Percentiles rank a stretch among this genome's conserved stretches.
phyloP scores from a whole-genome alignment of 1,140 invertebrate species.

The Temnothorax nylanderi region DNA sequence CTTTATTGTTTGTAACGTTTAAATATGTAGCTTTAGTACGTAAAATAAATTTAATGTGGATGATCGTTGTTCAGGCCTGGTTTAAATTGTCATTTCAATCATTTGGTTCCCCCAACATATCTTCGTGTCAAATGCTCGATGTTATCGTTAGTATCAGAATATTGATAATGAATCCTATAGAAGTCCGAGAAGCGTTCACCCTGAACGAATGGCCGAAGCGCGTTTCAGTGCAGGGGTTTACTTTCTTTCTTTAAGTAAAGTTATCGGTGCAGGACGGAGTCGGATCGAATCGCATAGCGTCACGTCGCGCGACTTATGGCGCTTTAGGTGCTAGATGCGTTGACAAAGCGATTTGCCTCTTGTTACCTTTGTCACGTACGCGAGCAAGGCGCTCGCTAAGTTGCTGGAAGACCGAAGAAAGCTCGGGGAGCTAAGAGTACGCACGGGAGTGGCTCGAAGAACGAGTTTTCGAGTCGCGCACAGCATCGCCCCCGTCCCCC shows the following conservation, averaged over 20 bases:
- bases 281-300: conserved; percentile 65
- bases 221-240: neutral
- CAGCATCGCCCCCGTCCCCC: neutral
- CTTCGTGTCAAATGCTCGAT: no score
- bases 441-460: conserved; percentile 6
- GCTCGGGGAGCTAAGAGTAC: conserved; percentile 39
- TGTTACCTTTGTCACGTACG: conserved; percentile 73
- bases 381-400: conserved; percentile 59
- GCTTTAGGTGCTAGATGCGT: conserved; percentile 65
- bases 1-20: neutral
- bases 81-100: no score
- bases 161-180: neutral
- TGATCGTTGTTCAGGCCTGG: neutral
- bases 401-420: conserved; percentile 56
- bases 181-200: neutral
- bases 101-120: neutral
- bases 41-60: neutral
- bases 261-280: conserved; percentile 62
- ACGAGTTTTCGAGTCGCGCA: conserved; percentile 47
- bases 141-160: neutral
- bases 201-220: neutral
- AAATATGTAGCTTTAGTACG: no score
- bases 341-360: conserved; percentile 75
- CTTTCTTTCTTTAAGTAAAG: conserved; percentile 68
- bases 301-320: conserved; percentile 62